A percentile compares a stretch with the other conserved stretches of the same genome.
Conservation (phyloP, 2,113 vertebrate species). For the Tauraco erythrolophus region DNA sequence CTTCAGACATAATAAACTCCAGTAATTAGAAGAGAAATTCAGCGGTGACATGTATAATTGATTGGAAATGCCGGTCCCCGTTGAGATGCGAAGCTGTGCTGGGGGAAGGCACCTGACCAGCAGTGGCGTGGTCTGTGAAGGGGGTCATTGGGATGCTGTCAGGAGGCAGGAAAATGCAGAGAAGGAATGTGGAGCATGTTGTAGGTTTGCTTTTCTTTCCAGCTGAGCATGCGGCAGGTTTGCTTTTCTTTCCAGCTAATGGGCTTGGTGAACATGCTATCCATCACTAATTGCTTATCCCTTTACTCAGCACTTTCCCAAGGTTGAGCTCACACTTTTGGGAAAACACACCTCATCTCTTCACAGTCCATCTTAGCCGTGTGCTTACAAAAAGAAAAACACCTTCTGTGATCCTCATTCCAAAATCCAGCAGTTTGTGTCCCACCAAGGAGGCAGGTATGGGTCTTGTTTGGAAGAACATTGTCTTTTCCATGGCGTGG, state of each 20-base stretch:
- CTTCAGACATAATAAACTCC: conserved; percentile 75
- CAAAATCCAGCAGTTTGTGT: background rate
- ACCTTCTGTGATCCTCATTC: background rate
- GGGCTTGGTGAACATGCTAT: conserved; percentile 17
- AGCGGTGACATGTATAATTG: conserved; percentile 51
- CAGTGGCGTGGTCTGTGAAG: background rate
- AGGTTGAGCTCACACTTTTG: conserved; percentile 42
- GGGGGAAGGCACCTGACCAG: background rate
- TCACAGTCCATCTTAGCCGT: background rate
- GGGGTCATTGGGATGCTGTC: background rate
- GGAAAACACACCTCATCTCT: background rate
- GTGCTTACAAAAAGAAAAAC: background rate
- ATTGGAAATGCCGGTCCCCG: conserved; percentile 50
- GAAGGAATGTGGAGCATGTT: conserved; percentile 30
- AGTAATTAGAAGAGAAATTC: conserved; percentile 66
- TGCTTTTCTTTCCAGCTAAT: conserved; percentile 65
- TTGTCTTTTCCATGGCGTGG: accelerated
- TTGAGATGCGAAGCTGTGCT: accelerated
- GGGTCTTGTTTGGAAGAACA: background rate
- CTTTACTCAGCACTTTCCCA: conserved; percentile 50
- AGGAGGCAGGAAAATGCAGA: background rate
- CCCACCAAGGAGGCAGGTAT: background rate
- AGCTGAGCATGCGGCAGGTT: conserved; percentile 27
- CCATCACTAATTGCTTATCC: conserved; percentile 59
- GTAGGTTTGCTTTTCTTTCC: conserved; percentile 57